Base-by-base conservation (phyloP, 2,113 vertebrate species). In the Syngnathus floridae region DNA sequence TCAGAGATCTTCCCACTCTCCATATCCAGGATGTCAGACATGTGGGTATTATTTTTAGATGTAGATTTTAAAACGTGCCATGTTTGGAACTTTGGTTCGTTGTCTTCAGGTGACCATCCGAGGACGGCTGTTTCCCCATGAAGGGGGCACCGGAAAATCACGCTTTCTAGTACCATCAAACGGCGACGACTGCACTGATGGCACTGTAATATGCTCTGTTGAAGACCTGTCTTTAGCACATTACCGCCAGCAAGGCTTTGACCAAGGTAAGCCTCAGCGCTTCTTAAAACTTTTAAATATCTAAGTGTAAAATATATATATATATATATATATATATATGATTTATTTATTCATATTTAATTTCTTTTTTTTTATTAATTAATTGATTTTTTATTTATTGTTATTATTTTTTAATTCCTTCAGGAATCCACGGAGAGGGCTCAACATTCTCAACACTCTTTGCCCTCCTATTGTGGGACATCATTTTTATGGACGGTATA, bases 401-500 rank as follows among this genome's bases (percentile, higher is more conserved):
- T 26, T 31, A 31, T 31, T 31, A 31, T 31, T 41, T 16, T 63
- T 60, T 54, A n/a, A 13, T 22, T 64, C 0, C 51, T 12, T 54
- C n/a, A 99, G 97, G 96, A 46, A 95, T 99, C 75, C 96, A 99
- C 2, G 97, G 97, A 8, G 97, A 99, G 81, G 95, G 95, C 1
- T 94, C 95, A 4, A 98, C 96, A 0, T 99, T 98, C 70, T 91
- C 92, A 56, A 94, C 93, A 0, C 78, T 99, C 16, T 96, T 88
- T 67, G 92, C 91, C 7, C 92, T 99, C 70, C 90, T 99, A 0
- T 85, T 97, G 64, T 99, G 96, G 95, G 95, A 99, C 60, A 64
- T 95, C 1, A 81, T 98, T 82, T 99, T 95, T 81, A 95, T 94
- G 93, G 92, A 92, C 1, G 91, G 85, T 5, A 71, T 98, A 64